These are phyloP conservation scores for Labia minor DNA, from an alignment of 2,888 invertebrate genomes.

Conservation along the genomic window DNA sequence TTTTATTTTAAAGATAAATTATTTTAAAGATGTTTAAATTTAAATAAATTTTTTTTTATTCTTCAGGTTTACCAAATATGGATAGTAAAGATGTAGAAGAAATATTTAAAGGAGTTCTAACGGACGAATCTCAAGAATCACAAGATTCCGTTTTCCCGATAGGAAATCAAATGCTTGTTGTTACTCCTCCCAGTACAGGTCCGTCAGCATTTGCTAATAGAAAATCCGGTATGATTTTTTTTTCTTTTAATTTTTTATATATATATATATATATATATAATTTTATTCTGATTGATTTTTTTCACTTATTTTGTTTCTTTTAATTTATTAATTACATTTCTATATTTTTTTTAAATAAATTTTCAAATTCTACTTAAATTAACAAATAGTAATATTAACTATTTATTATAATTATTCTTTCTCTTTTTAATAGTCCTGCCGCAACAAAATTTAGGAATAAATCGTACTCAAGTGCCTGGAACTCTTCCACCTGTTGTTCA, in stretches of 20 bases:
- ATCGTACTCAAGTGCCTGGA: constrained; percentile 20
- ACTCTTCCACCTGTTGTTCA: constrained; percentile 41
- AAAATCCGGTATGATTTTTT: constrained; percentile 32
- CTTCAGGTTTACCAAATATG: constrained; percentile 69
- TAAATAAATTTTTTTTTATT: constrained; percentile 18
- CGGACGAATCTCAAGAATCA: constrained; percentile 66
- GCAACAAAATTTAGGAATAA: constrained; percentile 21
- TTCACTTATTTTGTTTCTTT: neutral
- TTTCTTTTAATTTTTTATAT: constrained; percentile 25
- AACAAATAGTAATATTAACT: too few relatives aligned
- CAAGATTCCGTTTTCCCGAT: constrained; percentile 54
- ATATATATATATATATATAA: constrained; percentile 17
- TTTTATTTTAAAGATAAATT: too few relatives aligned
- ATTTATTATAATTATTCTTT: constrained; percentile 15
- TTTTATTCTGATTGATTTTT: constrained; percentile 19
- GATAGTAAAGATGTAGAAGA: constrained; percentile 86
- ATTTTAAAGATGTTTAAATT: too few relatives aligned
- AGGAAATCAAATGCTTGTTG: constrained; percentile 32
- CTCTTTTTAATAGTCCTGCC: constrained; percentile 16
- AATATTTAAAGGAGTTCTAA: constrained; percentile 79
- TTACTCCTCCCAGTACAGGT: constrained; percentile 22
- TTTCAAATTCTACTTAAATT: too few relatives aligned
- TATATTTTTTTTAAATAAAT: neutral
- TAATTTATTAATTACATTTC: neutral
- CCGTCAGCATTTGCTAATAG: constrained; percentile 18